phyloP scores from a whole-genome alignment of 2,888 invertebrate species.

The Dusona sp. region DNA sequence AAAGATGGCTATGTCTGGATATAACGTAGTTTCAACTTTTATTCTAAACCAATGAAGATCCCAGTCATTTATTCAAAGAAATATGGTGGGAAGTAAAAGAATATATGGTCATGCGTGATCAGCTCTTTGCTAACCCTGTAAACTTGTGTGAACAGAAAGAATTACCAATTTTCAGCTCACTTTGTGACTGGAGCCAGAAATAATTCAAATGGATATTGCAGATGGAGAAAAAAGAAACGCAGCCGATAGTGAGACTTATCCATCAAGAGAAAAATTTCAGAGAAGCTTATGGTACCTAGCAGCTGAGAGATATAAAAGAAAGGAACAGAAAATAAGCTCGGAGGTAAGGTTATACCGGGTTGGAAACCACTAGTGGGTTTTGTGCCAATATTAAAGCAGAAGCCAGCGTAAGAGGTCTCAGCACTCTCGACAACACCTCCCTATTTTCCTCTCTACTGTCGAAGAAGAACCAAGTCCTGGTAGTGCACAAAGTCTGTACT shows the following conservation, averaged over 20 bases:
- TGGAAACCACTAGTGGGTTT: conserved; percentile 29
- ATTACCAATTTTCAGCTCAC: neutral
- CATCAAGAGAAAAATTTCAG: conserved; percentile 15
- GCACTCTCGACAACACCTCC: conserved; percentile 67
- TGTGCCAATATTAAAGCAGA: conserved; percentile 39
- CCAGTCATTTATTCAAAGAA: too few species aligned
- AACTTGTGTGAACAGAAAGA: neutral
- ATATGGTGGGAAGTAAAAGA: too few species aligned
- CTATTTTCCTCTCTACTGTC: conserved; percentile 49
- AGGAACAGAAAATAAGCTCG: conserved; percentile 19
- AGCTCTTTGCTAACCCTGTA: too few species aligned
- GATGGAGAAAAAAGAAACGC: neutral
- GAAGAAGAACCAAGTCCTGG: conserved; percentile 41
- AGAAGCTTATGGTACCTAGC: conserved; percentile 24
- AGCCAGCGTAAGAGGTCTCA: conserved; percentile 67
- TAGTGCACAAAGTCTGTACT: conserved; percentile 47
- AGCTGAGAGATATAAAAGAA: conserved; percentile 34
- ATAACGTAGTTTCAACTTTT: neutral
- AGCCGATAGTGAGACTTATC: conserved; percentile 32
- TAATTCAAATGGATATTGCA: neutral
- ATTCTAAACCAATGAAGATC: too few species aligned
- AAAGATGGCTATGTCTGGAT: neutral
- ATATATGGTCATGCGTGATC: too few species aligned
- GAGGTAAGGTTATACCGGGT: conserved; percentile 32
- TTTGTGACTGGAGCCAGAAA: neutral